Evolutionary conservation across 2,888 invertebrate species (phyloP), one percentile per base, ranked within the genome.

Genomic region (Pheosia gnoma): DNA sequence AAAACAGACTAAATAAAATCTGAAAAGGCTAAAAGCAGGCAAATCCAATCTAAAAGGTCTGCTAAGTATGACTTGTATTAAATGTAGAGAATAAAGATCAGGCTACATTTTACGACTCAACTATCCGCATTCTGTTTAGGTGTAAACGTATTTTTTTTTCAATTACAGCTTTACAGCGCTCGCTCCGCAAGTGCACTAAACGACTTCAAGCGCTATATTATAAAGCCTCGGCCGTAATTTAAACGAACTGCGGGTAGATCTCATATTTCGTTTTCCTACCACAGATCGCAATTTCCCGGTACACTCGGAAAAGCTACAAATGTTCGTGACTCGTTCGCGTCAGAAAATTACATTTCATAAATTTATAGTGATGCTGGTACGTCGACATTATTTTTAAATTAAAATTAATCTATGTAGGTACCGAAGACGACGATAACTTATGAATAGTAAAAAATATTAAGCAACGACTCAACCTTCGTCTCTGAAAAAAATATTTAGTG

Each of bases 281-380:
- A 75, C 84, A 88, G 90, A 90, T 91, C 92, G 92, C 92, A 91
- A 92, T 93, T 93, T 91, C 88, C 91, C 88, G 81, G 88, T 86
- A 87, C 87, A 89, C 91, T 91, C 85, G 88, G 90, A 83, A 93
- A 92, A 87, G 93, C 93, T 92, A 93, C 93, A 93, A 93, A 92
- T 92, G 93, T 91, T 88, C 85, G 82, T 81, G 86, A 88, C 84
- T 88, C 85, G 86, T 86, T 89, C 85, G 84, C 88, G 88, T 86
- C 88, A 87, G 90, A 92, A 92, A 93, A 93, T 93, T 93, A 92
- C 91, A 92, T 93, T 93, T 92, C 89, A 90, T 89, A 90, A 87
- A 87, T 85, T 84, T 79, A 36, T 88, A 91, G 91, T 83, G 93
- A 76, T 80, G 90, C 69, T 43, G 61, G 49, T 66, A 73, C 63